These are phyloP conservation scores for Distichodus sexfasciatus DNA, from an alignment of 2,797 vertebrate species.

Conservation along the genomic window DNA sequence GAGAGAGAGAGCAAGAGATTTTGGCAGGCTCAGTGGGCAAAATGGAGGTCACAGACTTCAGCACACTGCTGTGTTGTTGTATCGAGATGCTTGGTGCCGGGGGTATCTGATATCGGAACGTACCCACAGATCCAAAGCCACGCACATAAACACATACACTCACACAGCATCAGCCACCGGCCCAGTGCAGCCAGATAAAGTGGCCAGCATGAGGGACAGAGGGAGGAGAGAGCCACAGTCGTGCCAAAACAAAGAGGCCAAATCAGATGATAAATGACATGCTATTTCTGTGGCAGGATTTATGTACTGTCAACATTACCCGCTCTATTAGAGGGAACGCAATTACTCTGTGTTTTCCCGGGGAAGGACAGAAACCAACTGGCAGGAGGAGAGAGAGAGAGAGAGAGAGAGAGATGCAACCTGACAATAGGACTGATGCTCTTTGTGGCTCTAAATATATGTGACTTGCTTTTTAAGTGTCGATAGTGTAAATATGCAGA, in stretches of 20 bases:
- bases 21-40: conserved; percentile 32
- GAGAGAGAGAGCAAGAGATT: conserved; percentile 53
- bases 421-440: conserved; percentile 64
- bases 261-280: conserved; percentile 79
- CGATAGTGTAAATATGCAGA: conserved; percentile 77
- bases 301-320: conserved; percentile 83
- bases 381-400: neutral
- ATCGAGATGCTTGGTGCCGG: conserved; percentile 6
- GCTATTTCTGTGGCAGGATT: conserved; percentile 79
- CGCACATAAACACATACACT: conserved; percentile 14
- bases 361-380: conserved; percentile 41
- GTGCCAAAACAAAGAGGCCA: conserved; percentile 72
- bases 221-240: conserved; percentile 54
- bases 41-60: conserved; percentile 18
- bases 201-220: conserved; percentile 29
- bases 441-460: conserved; percentile 70
- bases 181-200: conserved; percentile 7
- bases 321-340: conserved; percentile 77
- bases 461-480: conserved; percentile 72
- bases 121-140: neutral
- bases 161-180: conserved; percentile 6
- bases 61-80: conserved; percentile 13
- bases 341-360: conserved; percentile 73
- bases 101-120: neutral
- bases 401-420: conserved; percentile 16